phyloP scores from a whole-genome alignment of 2,113 vertebrate genomes.

The Phainopepla nitens region DNA sequence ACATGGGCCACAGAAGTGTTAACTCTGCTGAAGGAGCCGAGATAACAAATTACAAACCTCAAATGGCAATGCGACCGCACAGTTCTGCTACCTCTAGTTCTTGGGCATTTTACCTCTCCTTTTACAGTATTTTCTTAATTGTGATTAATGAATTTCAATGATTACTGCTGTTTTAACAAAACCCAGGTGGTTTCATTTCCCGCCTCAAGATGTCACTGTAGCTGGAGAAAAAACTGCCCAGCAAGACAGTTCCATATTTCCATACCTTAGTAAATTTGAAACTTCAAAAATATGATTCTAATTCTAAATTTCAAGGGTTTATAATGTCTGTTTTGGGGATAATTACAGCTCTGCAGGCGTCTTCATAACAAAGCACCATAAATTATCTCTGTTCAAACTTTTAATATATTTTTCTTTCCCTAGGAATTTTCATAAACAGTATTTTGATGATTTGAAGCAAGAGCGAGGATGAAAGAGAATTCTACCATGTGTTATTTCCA shows the following conservation, averaged over 20 bases:
- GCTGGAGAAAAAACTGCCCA: neutral
- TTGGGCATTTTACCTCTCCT: neutral
- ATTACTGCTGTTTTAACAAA: neutral
- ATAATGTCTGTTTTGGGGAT: neutral
- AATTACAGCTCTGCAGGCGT: constrained; percentile 1
- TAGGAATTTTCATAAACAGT: neutral
- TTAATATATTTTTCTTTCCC: constrained; percentile 24
- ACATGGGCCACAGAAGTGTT: neutral
- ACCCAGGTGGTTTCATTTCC: neutral
- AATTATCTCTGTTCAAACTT: constrained; percentile 1
- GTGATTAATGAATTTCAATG: neutral
- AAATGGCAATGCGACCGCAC: neutral
- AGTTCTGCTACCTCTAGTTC: neutral
- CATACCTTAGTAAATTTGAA: neutral
- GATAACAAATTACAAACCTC: neutral
- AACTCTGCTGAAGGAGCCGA: neutral
- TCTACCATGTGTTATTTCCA: neutral
- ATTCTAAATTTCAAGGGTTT: neutral
- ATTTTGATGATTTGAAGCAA: neutral
- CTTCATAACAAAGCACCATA: neutral
- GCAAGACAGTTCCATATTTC: neutral
- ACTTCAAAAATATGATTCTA: neutral
- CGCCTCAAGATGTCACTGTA: constrained; percentile 32
- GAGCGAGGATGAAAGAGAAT: neutral
- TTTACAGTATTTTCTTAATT: neutral